These are phyloP conservation scores for Oasisia sp. DNA, from an alignment of 2,888 invertebrate species.

Conservation along the genomic window DNA sequence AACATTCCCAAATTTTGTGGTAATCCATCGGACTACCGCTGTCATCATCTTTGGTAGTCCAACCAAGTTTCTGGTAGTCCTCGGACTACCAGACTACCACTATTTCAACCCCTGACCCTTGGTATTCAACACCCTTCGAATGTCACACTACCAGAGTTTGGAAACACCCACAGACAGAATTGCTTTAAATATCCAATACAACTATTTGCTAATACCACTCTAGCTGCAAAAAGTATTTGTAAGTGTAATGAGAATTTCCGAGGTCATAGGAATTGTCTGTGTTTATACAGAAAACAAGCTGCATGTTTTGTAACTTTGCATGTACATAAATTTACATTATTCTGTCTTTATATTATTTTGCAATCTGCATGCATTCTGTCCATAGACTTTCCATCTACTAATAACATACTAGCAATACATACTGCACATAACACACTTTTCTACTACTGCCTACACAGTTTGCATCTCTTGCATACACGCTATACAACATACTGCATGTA, in stretches of 20 bases:
- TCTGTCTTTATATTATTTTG: not conserved
- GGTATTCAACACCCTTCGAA: not conserved
- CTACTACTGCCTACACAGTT: not conserved
- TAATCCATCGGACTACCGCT: too few relatives aligned
- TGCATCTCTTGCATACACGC: not conserved
- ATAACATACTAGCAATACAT: too few relatives aligned
- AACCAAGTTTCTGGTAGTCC: too few relatives aligned
- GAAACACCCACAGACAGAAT: too few relatives aligned
- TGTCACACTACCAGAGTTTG: not conserved
- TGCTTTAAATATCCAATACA: not conserved
- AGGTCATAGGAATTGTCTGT: not conserved
- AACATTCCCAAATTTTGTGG: too few relatives aligned
- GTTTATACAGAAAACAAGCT: not conserved
- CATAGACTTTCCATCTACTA: too few relatives aligned
- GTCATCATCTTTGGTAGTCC: too few relatives aligned
- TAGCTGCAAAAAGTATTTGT: not conserved
- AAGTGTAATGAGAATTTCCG: not conserved
- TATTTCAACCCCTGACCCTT: too few relatives aligned
- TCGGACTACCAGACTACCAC: too few relatives aligned
- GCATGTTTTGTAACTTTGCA: not conserved
- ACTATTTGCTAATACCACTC: not conserved
- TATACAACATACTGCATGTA: conserved; percentile 3
- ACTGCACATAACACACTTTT: too few relatives aligned
- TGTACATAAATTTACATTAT: not conserved
- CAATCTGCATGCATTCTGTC: too few relatives aligned